Percentiles rank a stretch among this genome's conserved stretches.
These are phyloP conservation scores for Tenodera sinensis DNA, from an alignment of 2,888 invertebrate genomes.

Conservation along the genomic window DNA sequence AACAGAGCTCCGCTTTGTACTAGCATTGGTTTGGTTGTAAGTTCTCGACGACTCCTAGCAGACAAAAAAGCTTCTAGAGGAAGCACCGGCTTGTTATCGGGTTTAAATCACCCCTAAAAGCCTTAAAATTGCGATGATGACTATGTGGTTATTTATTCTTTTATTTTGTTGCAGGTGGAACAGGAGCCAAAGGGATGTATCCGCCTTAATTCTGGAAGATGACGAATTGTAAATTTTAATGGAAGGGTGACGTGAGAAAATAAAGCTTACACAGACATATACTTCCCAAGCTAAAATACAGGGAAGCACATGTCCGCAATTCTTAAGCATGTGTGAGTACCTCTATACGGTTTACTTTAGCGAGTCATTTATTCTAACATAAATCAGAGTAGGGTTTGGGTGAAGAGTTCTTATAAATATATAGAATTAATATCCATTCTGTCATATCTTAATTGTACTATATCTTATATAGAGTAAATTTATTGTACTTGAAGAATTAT, in stretches of 20 bases:
- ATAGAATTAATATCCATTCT: too few relatives aligned
- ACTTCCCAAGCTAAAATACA: not conserved
- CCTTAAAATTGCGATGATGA: slow-evolving; percentile 2
- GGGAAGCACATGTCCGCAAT: not conserved
- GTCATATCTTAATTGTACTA: too few relatives aligned
- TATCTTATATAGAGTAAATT: too few relatives aligned
- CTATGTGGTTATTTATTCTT: not conserved
- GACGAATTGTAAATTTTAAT: slow-evolving; percentile 23
- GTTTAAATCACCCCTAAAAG: slow-evolving; percentile 8
- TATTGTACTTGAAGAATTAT: too few relatives aligned
- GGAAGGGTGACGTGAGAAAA: not conserved
- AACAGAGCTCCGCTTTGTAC: not conserved
- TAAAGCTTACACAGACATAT: not conserved
- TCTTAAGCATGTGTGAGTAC: not conserved
- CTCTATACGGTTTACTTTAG: too few relatives aligned
- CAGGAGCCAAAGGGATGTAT: not conserved
- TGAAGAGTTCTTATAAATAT: too few relatives aligned
- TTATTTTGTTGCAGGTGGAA: not conserved
- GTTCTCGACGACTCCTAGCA: not conserved
- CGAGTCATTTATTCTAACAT: too few relatives aligned
- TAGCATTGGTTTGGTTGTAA: not conserved
- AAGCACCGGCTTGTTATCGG: not conserved
- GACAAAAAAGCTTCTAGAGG: not conserved
- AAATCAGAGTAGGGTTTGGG: too few relatives aligned
- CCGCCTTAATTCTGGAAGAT: slow-evolving; percentile 20